A percentile compares a stretch with the other conserved stretches of the same genome.
These are phyloP conservation scores for Spea multiplicata DNA, from an alignment of 2,113 vertebrate species.

Conservation along the genomic window DNA sequence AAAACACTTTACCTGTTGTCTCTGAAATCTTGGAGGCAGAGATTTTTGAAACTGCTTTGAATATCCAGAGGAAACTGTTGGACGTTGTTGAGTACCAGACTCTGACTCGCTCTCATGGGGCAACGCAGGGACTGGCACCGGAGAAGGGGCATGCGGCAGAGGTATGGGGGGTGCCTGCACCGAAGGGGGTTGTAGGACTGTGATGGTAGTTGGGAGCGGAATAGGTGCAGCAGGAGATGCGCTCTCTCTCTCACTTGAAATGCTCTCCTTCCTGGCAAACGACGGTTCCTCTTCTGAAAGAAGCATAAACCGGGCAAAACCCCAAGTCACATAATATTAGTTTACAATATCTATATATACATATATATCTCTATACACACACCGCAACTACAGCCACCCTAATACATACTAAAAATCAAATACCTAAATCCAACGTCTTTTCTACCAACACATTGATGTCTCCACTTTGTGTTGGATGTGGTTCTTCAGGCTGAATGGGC, in stretches of 20 bases:
- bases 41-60: constrained; percentile 98
- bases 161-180: background rate
- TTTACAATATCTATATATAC: no score
- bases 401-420: background rate
- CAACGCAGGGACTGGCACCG: constrained; percentile 57
- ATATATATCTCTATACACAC: no score
- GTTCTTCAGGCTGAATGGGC: constrained; percentile 50
- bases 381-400: no score
- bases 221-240: constrained; percentile 62
- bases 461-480: constrained; percentile 63
- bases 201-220: constrained; percentile 52
- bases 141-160: constrained; percentile 48
- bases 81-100: constrained; percentile 80
- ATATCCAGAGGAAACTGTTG: constrained; percentile 87
- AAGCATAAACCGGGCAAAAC: background rate
- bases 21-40: constrained; percentile 91
- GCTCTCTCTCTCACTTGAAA: constrained; percentile 69
- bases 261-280: constrained; percentile 65
- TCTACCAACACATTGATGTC: constrained; percentile 62
- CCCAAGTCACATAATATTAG: no score
- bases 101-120: constrained; percentile 79
- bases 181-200: constrained; percentile 14
- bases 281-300: constrained; percentile 59
- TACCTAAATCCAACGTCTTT: constrained; percentile 47
- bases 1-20: constrained; percentile 66